Base-by-base conservation (phyloP, 1,140 invertebrate species). In the Hesperophylax magnus region DNA sequence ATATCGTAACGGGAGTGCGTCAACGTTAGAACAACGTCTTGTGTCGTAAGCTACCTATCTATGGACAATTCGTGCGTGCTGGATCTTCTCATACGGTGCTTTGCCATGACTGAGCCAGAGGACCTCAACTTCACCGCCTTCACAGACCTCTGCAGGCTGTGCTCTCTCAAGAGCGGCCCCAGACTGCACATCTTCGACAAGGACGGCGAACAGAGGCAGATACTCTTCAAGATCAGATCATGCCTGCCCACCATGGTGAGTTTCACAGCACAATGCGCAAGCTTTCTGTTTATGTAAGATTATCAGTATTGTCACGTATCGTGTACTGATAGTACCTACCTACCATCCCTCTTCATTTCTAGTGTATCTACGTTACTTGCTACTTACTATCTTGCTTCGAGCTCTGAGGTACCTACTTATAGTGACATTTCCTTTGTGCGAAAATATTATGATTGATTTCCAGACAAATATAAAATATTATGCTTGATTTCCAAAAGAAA, bases 141-240 rank as follows among this genome's bases (percentile, higher is more conserved):
- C 88, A 90, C 92, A 39, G 93, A 94, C 87, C 88, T 94, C 52
- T 94, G 93, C 85, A 90, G 93, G 84, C 89, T 94, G 74, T 94
- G 93, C 84, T 93, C 92, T 77, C 87, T 94, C 56, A 93, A 93
- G 86, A 92, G 91, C 80, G 93, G 91, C 56, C 92, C 93, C 76
- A 86, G 91, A 85, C 88, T 94, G 60, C 92, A 93, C 85, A 93
- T 94, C 85, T 94, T 94, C 86, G 93, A 94, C 85, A 93, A 93
- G 85, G 92, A 93, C 84, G 92, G 92, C 52, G 93, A 94, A 86
- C 93, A 94, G 83, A 88, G 93, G 75, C 93, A 94, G 86, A 89
- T 94, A 76, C 89, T 93, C 54, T 93, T 93, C 86, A 94, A 94
- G 87, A 90, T 94, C 84, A 90, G 92, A 80, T 92, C 93, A 74